Evolutionary conservation across 1,140 invertebrate species (phyloP).

Genomic region (Dufourea novaeangliae): DNA sequence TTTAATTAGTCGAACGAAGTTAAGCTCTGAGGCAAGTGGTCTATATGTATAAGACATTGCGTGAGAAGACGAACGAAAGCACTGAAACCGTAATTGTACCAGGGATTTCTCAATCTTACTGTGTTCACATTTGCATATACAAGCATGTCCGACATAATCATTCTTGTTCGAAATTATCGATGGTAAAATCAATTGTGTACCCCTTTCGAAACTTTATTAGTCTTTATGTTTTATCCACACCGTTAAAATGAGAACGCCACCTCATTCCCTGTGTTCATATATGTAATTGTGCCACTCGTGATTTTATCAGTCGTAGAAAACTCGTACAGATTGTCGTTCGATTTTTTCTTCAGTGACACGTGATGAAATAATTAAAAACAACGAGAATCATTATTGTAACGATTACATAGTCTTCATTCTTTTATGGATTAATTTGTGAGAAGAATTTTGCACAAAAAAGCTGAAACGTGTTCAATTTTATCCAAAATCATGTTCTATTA

Average conservation of each 20-base stretch:
- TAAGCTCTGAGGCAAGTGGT: too few species aligned
- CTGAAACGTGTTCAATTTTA: too few species aligned
- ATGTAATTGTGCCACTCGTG: not conserved
- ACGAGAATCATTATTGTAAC: too few species aligned
- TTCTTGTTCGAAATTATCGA: conserved; percentile 2
- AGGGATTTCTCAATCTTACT: conserved; percentile 12
- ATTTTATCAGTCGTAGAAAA: not conserved
- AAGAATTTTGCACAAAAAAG: too few species aligned
- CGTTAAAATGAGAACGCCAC: not conserved
- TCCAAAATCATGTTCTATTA: too few species aligned
- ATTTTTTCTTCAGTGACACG: too few species aligned
- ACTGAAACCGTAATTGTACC: not conserved
- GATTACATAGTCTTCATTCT: too few species aligned
- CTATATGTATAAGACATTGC: not conserved
- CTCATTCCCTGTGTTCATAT: not conserved
- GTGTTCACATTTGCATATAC: conserved; percentile 6
- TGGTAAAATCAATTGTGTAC: not conserved
- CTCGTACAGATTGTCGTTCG: too few species aligned
- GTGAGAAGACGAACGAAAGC: not conserved
- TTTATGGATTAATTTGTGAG: too few species aligned
- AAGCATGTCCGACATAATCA: conserved; percentile 3
- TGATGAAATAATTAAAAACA: too few species aligned
- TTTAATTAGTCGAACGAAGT: too few species aligned
- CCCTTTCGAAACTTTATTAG: not conserved
- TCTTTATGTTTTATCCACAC: not conserved